phyloP scores from a whole-genome alignment of 2,888 invertebrate genomes.

The Timandra comae region DNA sequence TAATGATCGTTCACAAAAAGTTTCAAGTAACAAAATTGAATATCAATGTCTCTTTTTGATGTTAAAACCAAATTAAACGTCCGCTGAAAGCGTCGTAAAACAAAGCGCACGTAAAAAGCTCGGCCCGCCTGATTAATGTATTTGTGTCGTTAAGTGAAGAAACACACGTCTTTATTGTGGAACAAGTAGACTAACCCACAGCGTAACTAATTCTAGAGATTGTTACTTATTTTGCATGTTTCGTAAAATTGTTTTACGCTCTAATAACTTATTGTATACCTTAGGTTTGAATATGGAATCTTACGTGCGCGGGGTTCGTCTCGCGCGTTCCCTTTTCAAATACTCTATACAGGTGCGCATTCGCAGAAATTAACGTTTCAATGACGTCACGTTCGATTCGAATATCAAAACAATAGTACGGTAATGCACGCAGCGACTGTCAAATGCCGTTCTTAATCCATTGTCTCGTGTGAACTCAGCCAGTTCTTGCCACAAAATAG shows the following conservation, averaged over 20 bases:
- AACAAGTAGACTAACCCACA: slow-evolving; percentile 64
- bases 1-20: too few species aligned
- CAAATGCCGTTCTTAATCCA: slow-evolving; percentile 42
- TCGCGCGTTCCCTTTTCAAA: slow-evolving; percentile 16
- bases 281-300: slow-evolving; percentile 63
- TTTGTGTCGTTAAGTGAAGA: slow-evolving; percentile 61
- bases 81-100: too few species aligned
- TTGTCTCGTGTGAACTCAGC: slow-evolving; percentile 60
- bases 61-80: too few species aligned
- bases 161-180: slow-evolving; percentile 59
- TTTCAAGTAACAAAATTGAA: too few species aligned
- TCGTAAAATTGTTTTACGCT: slow-evolving; percentile 74
- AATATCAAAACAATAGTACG: slow-evolving; percentile 64
- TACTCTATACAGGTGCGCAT: slow-evolving; percentile 25
- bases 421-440: slow-evolving; percentile 47
- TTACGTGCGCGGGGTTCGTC: slow-evolving; percentile 26
- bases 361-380: slow-evolving; percentile 54
- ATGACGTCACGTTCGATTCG: slow-evolving; percentile 54
- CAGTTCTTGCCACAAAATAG: slow-evolving; percentile 44
- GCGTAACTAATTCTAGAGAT: slow-evolving; percentile 75
- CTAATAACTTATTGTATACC: slow-evolving; percentile 60
- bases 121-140: slow-evolving; percentile 47
- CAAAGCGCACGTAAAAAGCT: slow-evolving; percentile 27
- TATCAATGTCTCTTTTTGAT: too few species aligned
- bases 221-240: slow-evolving; percentile 76